Evolutionary conservation across 2,113 vertebrate species (phyloP).

Genomic region (Polypterus bichir): DNA sequence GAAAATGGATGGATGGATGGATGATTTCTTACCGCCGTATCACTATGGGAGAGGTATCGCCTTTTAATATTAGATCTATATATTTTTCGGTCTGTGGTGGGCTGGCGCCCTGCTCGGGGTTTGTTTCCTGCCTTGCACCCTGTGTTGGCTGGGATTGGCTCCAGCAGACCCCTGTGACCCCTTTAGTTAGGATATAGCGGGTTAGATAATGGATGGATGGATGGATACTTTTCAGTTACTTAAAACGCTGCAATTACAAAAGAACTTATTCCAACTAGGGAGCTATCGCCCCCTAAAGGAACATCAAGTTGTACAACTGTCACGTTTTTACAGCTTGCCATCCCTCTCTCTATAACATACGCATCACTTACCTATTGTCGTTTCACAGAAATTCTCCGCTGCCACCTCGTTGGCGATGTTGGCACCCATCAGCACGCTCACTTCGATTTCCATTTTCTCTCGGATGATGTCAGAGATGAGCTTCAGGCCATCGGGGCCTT

Average conservation of each 20-base stretch:
- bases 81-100: too few relatives aligned
- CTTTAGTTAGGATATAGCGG: too few relatives aligned
- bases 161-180: too few relatives aligned
- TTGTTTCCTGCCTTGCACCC: too few relatives aligned
- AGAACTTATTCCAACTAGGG: background rate
- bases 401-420: constrained; percentile 76
- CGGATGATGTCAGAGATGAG: constrained; percentile 71
- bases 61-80: too few relatives aligned
- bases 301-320: background rate
- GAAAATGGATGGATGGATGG: background rate
- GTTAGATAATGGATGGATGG: background rate
- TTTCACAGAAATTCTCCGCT: constrained; percentile 73
- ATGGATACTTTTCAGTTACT: background rate
- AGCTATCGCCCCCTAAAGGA: background rate
- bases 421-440: constrained; percentile 73
- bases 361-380: constrained; percentile 55
- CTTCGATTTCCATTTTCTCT: constrained; percentile 64
- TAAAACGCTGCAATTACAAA: background rate
- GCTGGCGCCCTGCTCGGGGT: too few relatives aligned
- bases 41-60: too few relatives aligned
- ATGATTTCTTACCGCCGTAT: too few relatives aligned
- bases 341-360: background rate
- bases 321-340: background rate
- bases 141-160: too few relatives aligned
- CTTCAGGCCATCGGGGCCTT: constrained; percentile 55